Evolutionary conservation across 2,113 vertebrate species (phyloP).

Genomic region (Paramormyrops kingsleyae): DNA sequence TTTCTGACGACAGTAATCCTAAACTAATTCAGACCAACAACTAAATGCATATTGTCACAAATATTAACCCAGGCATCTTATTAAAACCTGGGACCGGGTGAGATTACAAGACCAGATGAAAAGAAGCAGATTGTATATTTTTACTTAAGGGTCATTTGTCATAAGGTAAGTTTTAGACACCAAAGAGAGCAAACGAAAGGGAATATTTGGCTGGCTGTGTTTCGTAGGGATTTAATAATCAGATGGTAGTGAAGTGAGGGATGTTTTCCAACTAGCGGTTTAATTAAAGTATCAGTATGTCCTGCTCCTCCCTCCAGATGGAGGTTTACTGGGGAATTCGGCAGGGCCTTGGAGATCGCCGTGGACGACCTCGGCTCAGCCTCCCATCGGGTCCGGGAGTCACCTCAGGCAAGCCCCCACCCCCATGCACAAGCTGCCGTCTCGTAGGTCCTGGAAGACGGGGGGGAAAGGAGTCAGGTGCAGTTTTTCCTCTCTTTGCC

Average conservation of each 20-base stretch:
- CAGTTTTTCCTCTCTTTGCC: not conserved
- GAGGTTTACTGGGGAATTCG: conserved; percentile 17
- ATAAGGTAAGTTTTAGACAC: not conserved
- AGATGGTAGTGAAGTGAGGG: not conserved
- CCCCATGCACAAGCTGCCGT: not conserved
- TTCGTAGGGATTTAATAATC: conserved; percentile 1
- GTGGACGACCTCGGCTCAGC: not conserved
- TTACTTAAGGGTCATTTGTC: not conserved
- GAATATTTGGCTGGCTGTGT: not conserved
- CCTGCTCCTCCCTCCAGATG: conserved; percentile 12
- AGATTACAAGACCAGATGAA: not conserved
- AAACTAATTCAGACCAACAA: not conserved
- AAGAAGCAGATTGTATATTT: not conserved
- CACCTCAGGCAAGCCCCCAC: not conserved
- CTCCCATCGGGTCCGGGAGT: not conserved
- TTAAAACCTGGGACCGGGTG: not conserved
- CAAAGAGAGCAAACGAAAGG: not conserved
- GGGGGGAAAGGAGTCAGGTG: not conserved
- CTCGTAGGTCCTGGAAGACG: not conserved
- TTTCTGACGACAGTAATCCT: not conserved
- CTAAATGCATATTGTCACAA: not conserved
- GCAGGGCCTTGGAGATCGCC: not conserved
- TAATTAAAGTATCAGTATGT: not conserved
- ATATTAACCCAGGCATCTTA: not conserved
- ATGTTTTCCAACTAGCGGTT: conserved; percentile 7